phyloP scores from a whole-genome alignment of 2,113 vertebrate genomes.

The Tachysurus fulvidraco region DNA sequence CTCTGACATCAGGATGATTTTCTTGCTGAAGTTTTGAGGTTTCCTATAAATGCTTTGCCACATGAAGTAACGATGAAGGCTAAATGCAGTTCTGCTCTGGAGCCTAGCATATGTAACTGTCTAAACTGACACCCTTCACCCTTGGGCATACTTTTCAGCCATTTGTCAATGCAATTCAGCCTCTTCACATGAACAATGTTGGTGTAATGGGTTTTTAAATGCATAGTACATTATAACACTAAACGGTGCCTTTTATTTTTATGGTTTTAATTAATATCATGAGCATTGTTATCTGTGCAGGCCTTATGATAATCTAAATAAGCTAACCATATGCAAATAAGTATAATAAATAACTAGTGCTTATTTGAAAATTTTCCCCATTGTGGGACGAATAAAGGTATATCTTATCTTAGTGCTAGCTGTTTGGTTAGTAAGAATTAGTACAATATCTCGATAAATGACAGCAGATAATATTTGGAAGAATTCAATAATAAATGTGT shows the following conservation, averaged over 20 bases:
- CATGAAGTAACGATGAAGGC: neutral
- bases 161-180: constrained; percentile 20
- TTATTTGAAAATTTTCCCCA: too few species aligned
- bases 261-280: neutral
- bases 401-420: neutral
- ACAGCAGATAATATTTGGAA: neutral
- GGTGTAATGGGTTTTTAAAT: neutral
- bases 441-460: neutral
- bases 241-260: neutral
- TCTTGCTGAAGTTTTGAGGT: constrained; percentile 4
- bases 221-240: neutral
- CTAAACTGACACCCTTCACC: neutral
- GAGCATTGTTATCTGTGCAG: neutral
- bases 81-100: constrained; percentile 21
- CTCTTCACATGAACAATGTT: neutral
- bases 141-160: constrained; percentile 27
- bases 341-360: too few species aligned
- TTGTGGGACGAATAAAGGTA: too few species aligned
- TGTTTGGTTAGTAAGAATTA: neutral
- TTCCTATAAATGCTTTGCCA: neutral
- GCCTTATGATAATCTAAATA: neutral
- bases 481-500: neutral
- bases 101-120: constrained; percentile 29
- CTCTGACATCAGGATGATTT: neutral
- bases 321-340: too few species aligned